Evolutionary conservation across 2,888 invertebrate species (phyloP).

Genomic region (Chaetogeoica ovagalla): DNA sequence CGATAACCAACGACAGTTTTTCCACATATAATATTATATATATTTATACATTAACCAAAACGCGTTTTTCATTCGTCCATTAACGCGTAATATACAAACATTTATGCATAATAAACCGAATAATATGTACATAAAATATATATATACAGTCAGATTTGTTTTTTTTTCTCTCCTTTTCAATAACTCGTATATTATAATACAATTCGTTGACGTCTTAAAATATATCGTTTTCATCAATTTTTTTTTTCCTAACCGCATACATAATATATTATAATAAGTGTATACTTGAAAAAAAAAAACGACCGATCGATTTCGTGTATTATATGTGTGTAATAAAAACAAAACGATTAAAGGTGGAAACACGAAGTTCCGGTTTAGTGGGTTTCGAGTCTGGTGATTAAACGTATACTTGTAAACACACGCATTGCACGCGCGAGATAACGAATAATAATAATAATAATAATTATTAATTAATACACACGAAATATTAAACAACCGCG

Average conservation of each 20-base stretch:
- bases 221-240: slow-evolving; percentile 11
- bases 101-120: slow-evolving; percentile 10
- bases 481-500: no score
- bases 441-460: slow-evolving; percentile 11
- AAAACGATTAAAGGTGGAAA: slow-evolving; percentile 41
- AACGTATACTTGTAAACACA: slow-evolving; percentile 37
- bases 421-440: not conserved
- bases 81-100: slow-evolving; percentile 29
- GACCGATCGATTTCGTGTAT: slow-evolving; percentile 33
- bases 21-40: no score
- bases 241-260: not conserved
- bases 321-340: not conserved
- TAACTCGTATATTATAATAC: not conserved
- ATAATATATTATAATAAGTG: not conserved
- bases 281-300: not conserved
- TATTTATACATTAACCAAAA: slow-evolving; percentile 5
- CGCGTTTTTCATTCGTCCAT: slow-evolving; percentile 22
- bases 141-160: slow-evolving; percentile 30
- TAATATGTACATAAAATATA: not conserved
- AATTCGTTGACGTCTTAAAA: no score
- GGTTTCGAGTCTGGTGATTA: slow-evolving; percentile 28
- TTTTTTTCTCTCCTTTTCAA: slow-evolving; percentile 6
- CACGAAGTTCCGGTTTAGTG: slow-evolving; percentile 41
- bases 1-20: slow-evolving; percentile 31
- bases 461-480: slow-evolving; percentile 9